phyloP scores from a whole-genome alignment of 2,888 invertebrate species.

The Sinelater perroti region DNA sequence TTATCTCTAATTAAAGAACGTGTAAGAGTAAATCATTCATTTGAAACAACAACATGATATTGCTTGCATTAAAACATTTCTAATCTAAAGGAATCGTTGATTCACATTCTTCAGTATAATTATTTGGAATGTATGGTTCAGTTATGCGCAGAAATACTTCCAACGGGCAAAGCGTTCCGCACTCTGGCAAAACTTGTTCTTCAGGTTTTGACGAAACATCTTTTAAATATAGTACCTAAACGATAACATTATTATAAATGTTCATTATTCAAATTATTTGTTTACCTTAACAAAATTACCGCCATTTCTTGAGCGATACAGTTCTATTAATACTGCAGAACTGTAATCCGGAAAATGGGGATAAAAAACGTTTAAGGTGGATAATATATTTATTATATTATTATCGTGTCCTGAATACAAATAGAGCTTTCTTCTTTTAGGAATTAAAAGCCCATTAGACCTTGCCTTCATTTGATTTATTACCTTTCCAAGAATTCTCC shows the following conservation, averaged over 20 bases:
- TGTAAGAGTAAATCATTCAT: too few species aligned
- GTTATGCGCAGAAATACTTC: conserved; percentile 36
- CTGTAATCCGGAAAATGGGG: conserved; percentile 53
- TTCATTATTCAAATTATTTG: not conserved
- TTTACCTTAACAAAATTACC: conserved; percentile 17
- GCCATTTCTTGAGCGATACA: conserved; percentile 41
- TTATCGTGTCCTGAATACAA: conserved; percentile 55
- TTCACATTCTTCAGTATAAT: conserved; percentile 43
- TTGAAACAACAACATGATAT: not conserved
- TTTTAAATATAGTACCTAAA: conserved; percentile 42
- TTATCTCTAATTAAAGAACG: too few species aligned
- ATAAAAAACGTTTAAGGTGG: conserved; percentile 44
- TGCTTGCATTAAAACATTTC: not conserved
- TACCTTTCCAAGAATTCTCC: conserved; percentile 52
- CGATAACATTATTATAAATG: conserved; percentile 6
- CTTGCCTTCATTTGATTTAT: conserved; percentile 50
- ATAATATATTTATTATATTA: conserved; percentile 50
- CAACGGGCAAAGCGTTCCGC: conserved; percentile 46
- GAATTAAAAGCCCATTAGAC: conserved; percentile 39
- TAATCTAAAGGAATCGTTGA: conserved; percentile 36
- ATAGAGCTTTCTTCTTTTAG: conserved; percentile 50
- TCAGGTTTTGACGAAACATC: conserved; percentile 33
- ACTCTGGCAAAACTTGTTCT: conserved; percentile 45
- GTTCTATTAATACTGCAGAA: conserved; percentile 50
- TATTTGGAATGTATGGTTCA: conserved; percentile 33